phyloP scores from a whole-genome alignment of 1,140 invertebrate genomes.

The Rhyzopertha dominica region DNA sequence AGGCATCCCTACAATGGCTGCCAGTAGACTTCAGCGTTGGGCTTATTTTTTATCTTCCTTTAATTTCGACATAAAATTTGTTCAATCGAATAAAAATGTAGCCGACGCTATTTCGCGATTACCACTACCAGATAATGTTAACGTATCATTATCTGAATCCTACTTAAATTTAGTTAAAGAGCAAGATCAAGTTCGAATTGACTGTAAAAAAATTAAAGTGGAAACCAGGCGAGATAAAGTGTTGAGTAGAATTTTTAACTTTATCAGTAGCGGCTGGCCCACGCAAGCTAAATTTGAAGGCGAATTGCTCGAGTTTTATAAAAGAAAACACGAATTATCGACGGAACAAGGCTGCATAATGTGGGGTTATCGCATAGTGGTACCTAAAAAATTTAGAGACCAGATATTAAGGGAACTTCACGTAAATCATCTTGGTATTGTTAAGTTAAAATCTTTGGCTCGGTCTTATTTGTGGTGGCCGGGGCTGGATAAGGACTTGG shows the following conservation, averaged over 20 bases:
- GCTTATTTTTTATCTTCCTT: conserved; percentile 7
- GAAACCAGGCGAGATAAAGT: too few relatives aligned
- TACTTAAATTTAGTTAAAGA: too few relatives aligned
- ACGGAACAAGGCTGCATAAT: too few relatives aligned
- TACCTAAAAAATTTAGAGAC: conserved; percentile 13
- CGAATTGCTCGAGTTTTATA: too few relatives aligned
- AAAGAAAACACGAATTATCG: too few relatives aligned
- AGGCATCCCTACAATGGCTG: conserved; percentile 2
- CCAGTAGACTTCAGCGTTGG: conserved; percentile 10
- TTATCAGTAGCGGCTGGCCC: too few relatives aligned
- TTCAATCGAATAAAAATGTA: conserved; percentile 2
- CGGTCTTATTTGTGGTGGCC: conserved; percentile 47
- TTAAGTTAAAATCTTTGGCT: conserved; percentile 47
- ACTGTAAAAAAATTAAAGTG: too few relatives aligned
- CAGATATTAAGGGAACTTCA: conserved; percentile 27
- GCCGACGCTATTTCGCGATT: conserved; percentile 3
- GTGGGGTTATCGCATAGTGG: conserved; percentile 4
- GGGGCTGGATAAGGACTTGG: conserved; percentile 41
- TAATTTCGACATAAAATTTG: conserved; percentile 10
- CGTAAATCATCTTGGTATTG: conserved; percentile 41
- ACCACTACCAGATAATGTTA: not conserved
- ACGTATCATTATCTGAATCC: too few relatives aligned
- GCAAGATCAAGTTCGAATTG: too few relatives aligned
- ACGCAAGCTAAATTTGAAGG: too few relatives aligned
- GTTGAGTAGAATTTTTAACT: too few relatives aligned